Evolutionary conservation across 2,888 invertebrate genomes (phyloP), one percentile per base, ranked within the genome.

Genomic region (Mellilla xanthometata): DNA sequence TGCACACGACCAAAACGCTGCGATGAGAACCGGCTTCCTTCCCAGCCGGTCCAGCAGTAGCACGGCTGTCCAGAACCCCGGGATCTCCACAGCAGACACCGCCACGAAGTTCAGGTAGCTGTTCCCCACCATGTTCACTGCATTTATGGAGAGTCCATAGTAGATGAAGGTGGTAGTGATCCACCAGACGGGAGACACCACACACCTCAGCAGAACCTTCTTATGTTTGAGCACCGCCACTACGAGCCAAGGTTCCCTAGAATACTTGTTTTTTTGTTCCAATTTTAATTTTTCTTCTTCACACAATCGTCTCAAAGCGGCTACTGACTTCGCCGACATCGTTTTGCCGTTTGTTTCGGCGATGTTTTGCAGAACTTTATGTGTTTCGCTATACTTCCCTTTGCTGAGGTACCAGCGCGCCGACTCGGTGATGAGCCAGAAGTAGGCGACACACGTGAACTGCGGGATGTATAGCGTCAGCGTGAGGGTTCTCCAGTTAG

Each of bases 381-480:
- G 92, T 0, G 94, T 93, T 55, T 93, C 91, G 6, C 92, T 90
- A 49, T 91, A 91, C 40, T 92, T 89, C 0, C 93, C 92, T 65
- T 94, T 93, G 39, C 93, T 93, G 55, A 95, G 76, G 32, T 95
- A 90, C 96, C 96, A 96, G 49, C 95, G 90, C 0, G 94, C 90
- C 3, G 94, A 94, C 74, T 95, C 95, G 0, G 93, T 91, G 39
- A 94, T 76, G 6, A 94, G 62, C 92, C 94, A 94, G 53, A 92
- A 91, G 62, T 93, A 94, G 2, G 90, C 70, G 6, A 96, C 62
- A 19, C 94, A 91, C 0, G 94, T 65, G 2, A 95, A 71, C 9
- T 93, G 92, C 0, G 95, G 96, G 0, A 91, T 76, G 66, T 95
- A 96, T 8, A 94, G 79, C 0, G 92, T 84, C 8, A 93, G 84